Conservation (phyloP, 2,888 invertebrate genomes). For the Heteromurus nitidus region DNA sequence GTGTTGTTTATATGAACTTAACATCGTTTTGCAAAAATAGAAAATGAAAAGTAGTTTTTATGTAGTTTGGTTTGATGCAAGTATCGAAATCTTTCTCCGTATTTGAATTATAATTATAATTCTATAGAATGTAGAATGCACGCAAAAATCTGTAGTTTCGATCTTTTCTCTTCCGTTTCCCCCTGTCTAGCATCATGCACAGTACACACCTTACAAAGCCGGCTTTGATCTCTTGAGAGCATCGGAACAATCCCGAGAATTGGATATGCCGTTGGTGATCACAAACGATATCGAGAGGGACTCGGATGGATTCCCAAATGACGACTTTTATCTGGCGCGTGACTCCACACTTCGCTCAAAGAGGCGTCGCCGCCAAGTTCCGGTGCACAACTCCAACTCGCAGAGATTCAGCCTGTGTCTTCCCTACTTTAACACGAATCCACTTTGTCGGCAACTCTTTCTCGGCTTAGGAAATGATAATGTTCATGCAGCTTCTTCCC, state of each 20-base stretch:
- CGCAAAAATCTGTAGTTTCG: too few species aligned
- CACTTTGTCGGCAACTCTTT: slow-evolving; percentile 50
- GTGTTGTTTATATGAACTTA: not conserved
- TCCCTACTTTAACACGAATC: slow-evolving; percentile 47
- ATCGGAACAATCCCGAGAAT: slow-evolving; percentile 45
- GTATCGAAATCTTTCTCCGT: too few species aligned
- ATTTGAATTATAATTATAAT: too few species aligned
- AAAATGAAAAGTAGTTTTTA: not conserved
- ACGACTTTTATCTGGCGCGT: not conserved
- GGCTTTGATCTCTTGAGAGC: slow-evolving; percentile 48
- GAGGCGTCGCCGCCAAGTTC: slow-evolving; percentile 32
- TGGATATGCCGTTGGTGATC: slow-evolving; percentile 40
- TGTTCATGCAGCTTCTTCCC: slow-evolving; percentile 14
- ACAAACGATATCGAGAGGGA: slow-evolving; percentile 39
- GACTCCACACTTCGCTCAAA: slow-evolving; percentile 45
- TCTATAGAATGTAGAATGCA: too few species aligned
- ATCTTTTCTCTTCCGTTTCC: not conserved
- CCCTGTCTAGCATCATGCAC: not conserved
- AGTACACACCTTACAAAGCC: slow-evolving; percentile 38
- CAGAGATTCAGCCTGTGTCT: slow-evolving; percentile 52
- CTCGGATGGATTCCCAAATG: not conserved
- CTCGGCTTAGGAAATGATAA: slow-evolving; percentile 27
- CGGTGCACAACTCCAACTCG: slow-evolving; percentile 37
- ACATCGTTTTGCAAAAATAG: not conserved
- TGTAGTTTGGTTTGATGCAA: not conserved